phyloP scores from a whole-genome alignment of 2,797 vertebrate species.

The Ispidina picta region DNA sequence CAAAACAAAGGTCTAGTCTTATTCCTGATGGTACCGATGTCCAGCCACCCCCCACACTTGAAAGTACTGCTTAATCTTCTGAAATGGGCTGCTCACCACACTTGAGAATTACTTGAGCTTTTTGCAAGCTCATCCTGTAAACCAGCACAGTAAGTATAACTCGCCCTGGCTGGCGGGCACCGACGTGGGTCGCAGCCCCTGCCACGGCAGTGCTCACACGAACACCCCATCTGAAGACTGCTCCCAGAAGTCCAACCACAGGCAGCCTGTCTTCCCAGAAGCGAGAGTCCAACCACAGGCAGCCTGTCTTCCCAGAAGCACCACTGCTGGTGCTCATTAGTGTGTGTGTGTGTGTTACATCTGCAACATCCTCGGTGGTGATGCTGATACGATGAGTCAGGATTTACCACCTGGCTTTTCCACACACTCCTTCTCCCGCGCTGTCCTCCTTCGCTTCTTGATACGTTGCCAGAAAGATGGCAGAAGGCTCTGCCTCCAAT shows the following conservation, averaged over 20 bases:
- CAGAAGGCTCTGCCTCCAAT: background rate
- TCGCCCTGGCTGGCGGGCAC: background rate
- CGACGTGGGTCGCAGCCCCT: background rate
- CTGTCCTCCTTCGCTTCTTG: background rate
- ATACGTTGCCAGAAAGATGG: background rate
- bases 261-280: background rate
- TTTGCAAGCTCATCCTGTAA: background rate
- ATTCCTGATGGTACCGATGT: background rate
- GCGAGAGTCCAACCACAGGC: background rate
- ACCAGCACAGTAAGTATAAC: constrained; percentile 54
- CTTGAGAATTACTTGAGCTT: background rate
- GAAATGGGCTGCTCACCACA: background rate
- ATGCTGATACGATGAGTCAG: background rate
- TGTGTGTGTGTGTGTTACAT: background rate
- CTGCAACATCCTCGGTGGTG: too few relatives aligned
- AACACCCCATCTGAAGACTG: background rate
- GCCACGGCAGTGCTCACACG: background rate
- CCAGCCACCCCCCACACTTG: background rate
- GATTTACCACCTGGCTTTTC: background rate
- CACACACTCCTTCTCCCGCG: fast-evolving
- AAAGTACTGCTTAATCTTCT: background rate
- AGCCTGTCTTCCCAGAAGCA: background rate
- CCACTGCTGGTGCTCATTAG: background rate
- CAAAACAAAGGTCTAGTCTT: background rate
- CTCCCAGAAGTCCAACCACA: background rate